Conservation (phyloP, 1,140 invertebrate genomes). For the Chrysomallon squamiferum region DNA sequence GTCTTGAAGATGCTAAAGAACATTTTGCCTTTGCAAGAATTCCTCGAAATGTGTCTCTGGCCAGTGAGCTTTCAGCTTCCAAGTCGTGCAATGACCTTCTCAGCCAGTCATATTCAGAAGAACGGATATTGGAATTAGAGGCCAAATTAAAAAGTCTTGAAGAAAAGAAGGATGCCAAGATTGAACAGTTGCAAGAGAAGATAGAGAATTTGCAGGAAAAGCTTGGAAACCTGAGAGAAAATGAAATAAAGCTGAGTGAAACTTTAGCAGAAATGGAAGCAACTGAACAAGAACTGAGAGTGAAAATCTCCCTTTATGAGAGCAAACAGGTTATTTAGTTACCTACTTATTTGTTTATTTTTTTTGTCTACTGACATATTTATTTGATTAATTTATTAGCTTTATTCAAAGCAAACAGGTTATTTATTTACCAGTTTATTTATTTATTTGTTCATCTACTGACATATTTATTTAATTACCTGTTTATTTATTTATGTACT, state of each 20-base stretch:
- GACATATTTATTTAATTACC: too few species aligned
- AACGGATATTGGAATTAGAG: constrained; percentile 27
- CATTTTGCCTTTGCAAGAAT: constrained; percentile 26
- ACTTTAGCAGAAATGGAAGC: constrained; percentile 46
- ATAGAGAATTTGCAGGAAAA: constrained; percentile 32
- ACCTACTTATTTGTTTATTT: too few species aligned
- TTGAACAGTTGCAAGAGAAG: constrained; percentile 45
- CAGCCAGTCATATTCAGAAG: neutral
- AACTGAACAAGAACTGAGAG: constrained; percentile 38
- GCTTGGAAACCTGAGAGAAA: constrained; percentile 20
- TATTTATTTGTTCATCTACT: too few species aligned
- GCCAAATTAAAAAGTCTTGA: constrained; percentile 33
- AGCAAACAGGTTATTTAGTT: constrained; percentile 18
- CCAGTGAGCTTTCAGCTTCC: constrained; percentile 33
- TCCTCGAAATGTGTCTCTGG: constrained; percentile 35
- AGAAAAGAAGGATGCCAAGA: constrained; percentile 47
- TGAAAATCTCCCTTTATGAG: constrained; percentile 39
- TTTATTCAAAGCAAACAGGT: too few species aligned
- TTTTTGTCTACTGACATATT: too few species aligned
- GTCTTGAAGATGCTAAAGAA: constrained; percentile 41
- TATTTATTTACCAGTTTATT: too few species aligned
- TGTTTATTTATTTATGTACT: too few species aligned
- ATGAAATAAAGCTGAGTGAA: constrained; percentile 52
- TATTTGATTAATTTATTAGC: too few species aligned
- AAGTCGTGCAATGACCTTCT: constrained; percentile 9